phyloP scores from a whole-genome alignment of 1,140 invertebrate species.

The Anthonomus grandis region DNA sequence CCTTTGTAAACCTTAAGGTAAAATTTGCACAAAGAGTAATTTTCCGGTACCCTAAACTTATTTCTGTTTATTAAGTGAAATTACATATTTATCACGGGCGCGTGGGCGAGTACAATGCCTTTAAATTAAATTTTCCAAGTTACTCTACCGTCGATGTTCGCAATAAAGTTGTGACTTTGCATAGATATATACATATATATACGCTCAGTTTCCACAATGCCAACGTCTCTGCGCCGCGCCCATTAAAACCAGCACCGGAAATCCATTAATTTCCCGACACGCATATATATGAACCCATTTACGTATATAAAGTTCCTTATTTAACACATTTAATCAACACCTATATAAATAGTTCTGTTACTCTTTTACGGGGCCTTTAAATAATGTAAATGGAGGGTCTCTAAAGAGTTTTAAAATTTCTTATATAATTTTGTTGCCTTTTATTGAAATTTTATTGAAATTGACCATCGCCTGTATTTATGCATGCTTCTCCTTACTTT shows the following conservation, averaged over 20 bases:
- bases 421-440: too few species aligned
- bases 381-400: too few species aligned
- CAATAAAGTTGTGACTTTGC: conserved; percentile 28
- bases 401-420: too few species aligned
- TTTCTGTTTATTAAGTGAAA: conserved; percentile 20
- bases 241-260: conserved; percentile 23
- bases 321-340: too few species aligned
- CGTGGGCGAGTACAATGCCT: conserved; percentile 19
- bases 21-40: conserved; percentile 11
- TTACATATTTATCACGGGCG: conserved; percentile 21
- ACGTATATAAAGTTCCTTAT: too few species aligned
- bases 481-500: too few species aligned
- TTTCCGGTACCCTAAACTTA: conserved; percentile 7
- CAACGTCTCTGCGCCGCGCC: too few species aligned
- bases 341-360: too few species aligned
- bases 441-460: too few species aligned
- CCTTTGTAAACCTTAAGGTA: too few species aligned
- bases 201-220: conserved; percentile 16
- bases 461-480: too few species aligned
- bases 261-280: conserved; percentile 21
- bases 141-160: conserved; percentile 24
- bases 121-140: conserved; percentile 27
- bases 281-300: conserved; percentile 20
- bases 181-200: conserved; percentile 25
- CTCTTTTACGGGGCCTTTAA: too few species aligned